These are phyloP conservation scores for Leptestheria dahalacensis DNA, from an alignment of 1,140 invertebrate species.

Conservation along the genomic window DNA sequence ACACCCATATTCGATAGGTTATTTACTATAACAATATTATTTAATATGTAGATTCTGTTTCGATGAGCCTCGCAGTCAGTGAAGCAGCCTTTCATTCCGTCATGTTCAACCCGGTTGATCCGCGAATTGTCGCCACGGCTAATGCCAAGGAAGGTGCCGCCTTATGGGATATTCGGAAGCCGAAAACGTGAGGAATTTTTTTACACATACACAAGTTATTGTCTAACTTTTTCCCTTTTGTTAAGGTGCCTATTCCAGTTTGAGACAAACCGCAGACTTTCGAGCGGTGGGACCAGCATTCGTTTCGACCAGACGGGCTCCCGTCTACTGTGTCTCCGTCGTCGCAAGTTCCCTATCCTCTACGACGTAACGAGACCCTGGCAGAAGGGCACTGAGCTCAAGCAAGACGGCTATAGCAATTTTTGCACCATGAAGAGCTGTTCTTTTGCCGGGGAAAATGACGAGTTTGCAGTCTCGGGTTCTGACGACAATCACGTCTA, in stretches of 20 bases:
- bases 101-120: constrained; percentile 73
- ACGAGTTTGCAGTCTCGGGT: constrained; percentile 76
- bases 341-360: constrained; percentile 65
- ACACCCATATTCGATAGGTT: background rate
- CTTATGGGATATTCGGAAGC: constrained; percentile 74
- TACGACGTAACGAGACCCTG: constrained; percentile 33
- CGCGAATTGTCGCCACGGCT: constrained; percentile 64
- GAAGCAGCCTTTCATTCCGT: constrained; percentile 72
- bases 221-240: constrained; percentile 6
- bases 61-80: constrained; percentile 41
- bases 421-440: constrained; percentile 95
- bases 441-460: constrained; percentile 75
- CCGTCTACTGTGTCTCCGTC: constrained; percentile 61
- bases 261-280: constrained; percentile 43
- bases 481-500: constrained; percentile 93
- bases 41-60: background rate
- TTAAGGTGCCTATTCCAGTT: constrained; percentile 41
- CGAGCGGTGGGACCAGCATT: constrained; percentile 76
- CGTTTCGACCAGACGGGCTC: constrained; percentile 67
- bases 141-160: constrained; percentile 76
- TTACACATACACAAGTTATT: too few species aligned
- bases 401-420: constrained; percentile 83
- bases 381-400: constrained; percentile 51
- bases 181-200: constrained; percentile 44
- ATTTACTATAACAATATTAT: background rate